A percentile compares a stretch with the other conserved stretches of the same genome.
Evolutionary conservation across 2,797 vertebrate genomes (phyloP).

Genomic region (Helostoma temminkii): DNA sequence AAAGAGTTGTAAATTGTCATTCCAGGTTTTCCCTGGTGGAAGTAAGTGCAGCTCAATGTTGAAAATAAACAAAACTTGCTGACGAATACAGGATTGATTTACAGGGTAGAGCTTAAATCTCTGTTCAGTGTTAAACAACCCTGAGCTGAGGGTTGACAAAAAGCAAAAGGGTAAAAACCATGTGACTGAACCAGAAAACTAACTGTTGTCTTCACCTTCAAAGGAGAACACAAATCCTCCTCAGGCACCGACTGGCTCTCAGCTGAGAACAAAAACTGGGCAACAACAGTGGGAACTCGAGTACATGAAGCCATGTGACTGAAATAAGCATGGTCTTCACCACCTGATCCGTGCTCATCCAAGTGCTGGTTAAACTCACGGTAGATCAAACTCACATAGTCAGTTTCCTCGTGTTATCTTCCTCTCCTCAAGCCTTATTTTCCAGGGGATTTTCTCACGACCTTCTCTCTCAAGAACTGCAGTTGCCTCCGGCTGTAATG

Average conservation of each 20-base stretch:
- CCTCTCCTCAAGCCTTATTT: constrained; percentile 70
- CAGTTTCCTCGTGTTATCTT: constrained; percentile 80
- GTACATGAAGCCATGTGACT: constrained; percentile 74
- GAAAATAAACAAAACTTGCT: constrained; percentile 23
- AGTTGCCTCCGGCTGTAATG: constrained; percentile 76
- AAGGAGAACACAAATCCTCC: constrained; percentile 53
- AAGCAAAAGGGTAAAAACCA: constrained; percentile 24
- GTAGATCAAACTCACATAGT: constrained; percentile 80
- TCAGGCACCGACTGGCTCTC: constrained; percentile 52
- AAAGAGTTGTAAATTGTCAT: constrained; percentile 40
- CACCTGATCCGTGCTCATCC: constrained; percentile 76
- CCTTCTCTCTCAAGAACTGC: constrained; percentile 74
- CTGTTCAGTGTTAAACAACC: constrained; percentile 12
- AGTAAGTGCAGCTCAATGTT: constrained; percentile 9
- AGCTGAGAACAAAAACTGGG: constrained; percentile 54
- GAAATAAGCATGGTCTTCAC: constrained; percentile 61
- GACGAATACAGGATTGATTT: constrained; percentile 20
- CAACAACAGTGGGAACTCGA: constrained; percentile 60
- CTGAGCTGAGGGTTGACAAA: constrained; percentile 1
- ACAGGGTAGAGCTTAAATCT: constrained; percentile 16
- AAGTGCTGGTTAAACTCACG: constrained; percentile 70
- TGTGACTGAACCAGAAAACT: constrained; percentile 47
- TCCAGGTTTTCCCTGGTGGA: constrained; percentile 23
- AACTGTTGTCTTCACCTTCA: constrained; percentile 35
- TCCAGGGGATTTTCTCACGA: constrained; percentile 82